Evolutionary conservation across 2,113 vertebrate genomes (phyloP).

Genomic region (Pagrus major): DNA sequence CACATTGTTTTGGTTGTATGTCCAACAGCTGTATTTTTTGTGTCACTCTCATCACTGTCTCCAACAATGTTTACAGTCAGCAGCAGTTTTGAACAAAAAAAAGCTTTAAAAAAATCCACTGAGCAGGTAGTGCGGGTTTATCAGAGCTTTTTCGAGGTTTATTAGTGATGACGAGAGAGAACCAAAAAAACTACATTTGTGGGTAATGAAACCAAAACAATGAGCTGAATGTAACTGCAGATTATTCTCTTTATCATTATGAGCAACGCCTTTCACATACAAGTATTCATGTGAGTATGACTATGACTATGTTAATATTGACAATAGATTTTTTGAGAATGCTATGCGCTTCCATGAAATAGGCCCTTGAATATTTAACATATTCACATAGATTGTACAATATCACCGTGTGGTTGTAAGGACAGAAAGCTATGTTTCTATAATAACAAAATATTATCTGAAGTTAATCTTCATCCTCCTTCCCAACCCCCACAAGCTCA

Average conservation of each 20-base stretch:
- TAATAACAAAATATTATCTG: background rate
- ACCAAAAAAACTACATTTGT: background rate
- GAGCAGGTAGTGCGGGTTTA: background rate
- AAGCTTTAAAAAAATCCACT: no score
- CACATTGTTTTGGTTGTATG: background rate
- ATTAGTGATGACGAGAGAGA: background rate
- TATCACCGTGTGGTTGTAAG: background rate
- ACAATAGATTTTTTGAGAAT: background rate
- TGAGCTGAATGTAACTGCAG: background rate
- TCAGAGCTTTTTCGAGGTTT: background rate
- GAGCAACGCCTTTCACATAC: background rate
- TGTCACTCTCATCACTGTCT: no score
- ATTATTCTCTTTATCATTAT: background rate
- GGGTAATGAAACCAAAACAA: background rate
- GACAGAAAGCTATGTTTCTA: background rate
- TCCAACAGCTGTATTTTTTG: no score
- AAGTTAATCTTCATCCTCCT: constrained; percentile 49
- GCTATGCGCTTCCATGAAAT: background rate
- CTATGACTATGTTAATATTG: no score
- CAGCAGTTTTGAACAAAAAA: no score
- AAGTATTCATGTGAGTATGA: background rate
- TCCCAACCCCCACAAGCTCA: constrained; percentile 35
- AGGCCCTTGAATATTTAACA: background rate
- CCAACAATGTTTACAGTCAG: no score
- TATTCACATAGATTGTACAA: background rate